Evolutionary conservation across 2,797 vertebrate genomes (phyloP).

Genomic region (Lepilemur septentrionalis): DNA sequence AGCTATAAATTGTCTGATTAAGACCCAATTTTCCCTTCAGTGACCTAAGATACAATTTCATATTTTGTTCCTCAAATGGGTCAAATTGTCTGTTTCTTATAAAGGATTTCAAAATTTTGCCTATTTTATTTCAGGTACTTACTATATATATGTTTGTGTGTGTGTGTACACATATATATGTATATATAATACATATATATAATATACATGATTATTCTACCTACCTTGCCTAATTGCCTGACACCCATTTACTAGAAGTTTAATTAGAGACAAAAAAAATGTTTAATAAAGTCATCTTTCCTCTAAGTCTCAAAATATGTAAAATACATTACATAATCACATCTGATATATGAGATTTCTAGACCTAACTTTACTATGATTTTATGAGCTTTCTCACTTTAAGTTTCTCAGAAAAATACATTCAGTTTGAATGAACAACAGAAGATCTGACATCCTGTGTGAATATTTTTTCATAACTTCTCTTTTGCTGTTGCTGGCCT

Average conservation of each 20-base stretch:
- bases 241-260: not conserved
- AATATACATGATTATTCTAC: not conserved
- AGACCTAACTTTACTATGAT: not conserved
- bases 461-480: not conserved
- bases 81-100: slow-evolving; percentile 55
- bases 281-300: not conserved
- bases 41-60: slow-evolving; percentile 62
- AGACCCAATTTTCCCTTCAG: slow-evolving; percentile 63
- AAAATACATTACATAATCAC: not conserved
- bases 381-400: not conserved
- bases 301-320: slow-evolving; percentile 4
- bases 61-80: slow-evolving; percentile 67
- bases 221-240: not conserved
- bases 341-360: not conserved
- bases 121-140: slow-evolving; percentile 43
- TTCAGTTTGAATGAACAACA: not conserved
- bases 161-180: not conserved
- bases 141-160: not conserved
- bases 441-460: not conserved
- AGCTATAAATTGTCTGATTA: slow-evolving; percentile 70
- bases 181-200: not conserved
- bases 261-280: not conserved
- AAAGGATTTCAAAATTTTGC: slow-evolving; percentile 48
- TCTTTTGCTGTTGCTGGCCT: not conserved
- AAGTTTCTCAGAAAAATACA: slow-evolving; percentile 19